Conservation (phyloP, 2,113 vertebrate genomes). For the Gadus chalcogrammus region DNA sequence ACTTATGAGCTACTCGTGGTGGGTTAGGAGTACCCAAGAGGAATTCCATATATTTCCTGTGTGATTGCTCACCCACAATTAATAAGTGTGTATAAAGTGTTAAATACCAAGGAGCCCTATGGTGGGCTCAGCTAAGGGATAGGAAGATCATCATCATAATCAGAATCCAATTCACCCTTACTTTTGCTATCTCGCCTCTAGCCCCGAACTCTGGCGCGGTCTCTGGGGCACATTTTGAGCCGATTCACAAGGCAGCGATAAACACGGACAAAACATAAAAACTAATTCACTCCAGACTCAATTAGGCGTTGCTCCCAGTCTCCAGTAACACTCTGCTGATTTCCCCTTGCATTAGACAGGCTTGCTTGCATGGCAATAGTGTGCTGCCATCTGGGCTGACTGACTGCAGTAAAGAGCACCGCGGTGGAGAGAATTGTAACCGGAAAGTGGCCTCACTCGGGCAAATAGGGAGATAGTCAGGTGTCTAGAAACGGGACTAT, state of each 20-base stretch:
- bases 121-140: not conserved
- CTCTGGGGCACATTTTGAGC: not conserved
- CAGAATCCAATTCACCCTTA: too few relatives aligned
- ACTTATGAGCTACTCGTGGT: too few relatives aligned
- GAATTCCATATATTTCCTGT: not conserved
- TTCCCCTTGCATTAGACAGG: slow-evolving; percentile 42
- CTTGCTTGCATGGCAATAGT: slow-evolving; percentile 58
- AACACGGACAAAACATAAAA: slow-evolving; percentile 51
- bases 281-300: slow-evolving; percentile 64
- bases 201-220: too few relatives aligned
- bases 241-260: slow-evolving; percentile 35
- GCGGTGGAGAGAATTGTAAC: slow-evolving; percentile 48
- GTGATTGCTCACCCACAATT: not conserved
- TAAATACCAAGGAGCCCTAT: not conserved
- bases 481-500: slow-evolving; percentile 38
- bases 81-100: not conserved
- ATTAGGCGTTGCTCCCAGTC: slow-evolving; percentile 49
- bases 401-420: slow-evolving; percentile 30
- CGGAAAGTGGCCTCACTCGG: slow-evolving; percentile 44
- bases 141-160: too few relatives aligned
- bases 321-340: slow-evolving; percentile 42
- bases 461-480: slow-evolving; percentile 42
- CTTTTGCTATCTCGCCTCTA: too few relatives aligned
- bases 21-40: too few relatives aligned
- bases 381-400: slow-evolving; percentile 55